phyloP scores from a whole-genome alignment of 2,888 invertebrate genomes.

The Dicranocentrus wangi region DNA sequence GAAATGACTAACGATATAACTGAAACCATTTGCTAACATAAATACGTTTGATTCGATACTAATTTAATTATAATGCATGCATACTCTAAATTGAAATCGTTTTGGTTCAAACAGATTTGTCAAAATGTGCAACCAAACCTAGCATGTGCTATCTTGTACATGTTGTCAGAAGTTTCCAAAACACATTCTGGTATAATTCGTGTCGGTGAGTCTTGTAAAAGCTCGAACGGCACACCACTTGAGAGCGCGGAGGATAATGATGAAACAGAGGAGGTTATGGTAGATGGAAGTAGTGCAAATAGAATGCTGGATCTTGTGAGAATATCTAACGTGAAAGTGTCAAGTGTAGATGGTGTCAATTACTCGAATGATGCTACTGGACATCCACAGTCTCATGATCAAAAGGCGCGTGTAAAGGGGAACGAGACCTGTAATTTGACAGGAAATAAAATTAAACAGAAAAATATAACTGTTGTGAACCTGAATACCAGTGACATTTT shows the following conservation, averaged over 20 bases:
- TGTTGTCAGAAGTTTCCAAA: conserved; percentile 80
- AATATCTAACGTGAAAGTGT: conserved; percentile 41
- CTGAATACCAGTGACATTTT: background rate
- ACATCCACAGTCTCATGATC: no score
- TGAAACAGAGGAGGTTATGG: background rate
- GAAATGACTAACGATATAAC: no score
- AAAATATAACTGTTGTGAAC: background rate
- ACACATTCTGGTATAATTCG: conserved; percentile 61
- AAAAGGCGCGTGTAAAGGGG: no score
- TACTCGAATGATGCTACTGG: no score
- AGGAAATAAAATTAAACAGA: no score
- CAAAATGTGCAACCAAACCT: conserved; percentile 84
- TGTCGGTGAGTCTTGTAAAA: no score
- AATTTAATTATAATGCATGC: no score
- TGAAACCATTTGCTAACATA: no score
- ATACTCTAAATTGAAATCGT: no score
- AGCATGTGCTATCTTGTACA: conserved; percentile 86
- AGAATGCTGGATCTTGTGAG: conserved; percentile 41
- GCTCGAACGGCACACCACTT: background rate
- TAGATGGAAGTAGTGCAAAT: background rate
- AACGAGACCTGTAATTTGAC: no score
- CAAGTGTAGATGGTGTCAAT: background rate
- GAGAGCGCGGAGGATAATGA: background rate
- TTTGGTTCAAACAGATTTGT: conserved; percentile 79
- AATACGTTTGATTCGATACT: no score